Evolutionary conservation across 2,888 invertebrate species (phyloP).

Genomic region (Standfussiana lucernea): DNA sequence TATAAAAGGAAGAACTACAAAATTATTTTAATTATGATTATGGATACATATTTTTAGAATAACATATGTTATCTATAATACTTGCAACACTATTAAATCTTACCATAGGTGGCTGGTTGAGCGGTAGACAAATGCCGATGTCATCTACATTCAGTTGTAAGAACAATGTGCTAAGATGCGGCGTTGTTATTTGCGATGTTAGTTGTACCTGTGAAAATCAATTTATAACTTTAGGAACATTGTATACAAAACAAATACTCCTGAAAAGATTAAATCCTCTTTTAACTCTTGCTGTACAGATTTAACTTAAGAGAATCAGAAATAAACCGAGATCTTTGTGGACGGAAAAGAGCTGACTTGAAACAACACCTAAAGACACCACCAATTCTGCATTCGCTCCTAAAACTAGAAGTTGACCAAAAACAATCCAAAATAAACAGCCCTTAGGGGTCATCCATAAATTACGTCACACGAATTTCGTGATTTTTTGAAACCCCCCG

Average conservation of each 20-base stretch:
- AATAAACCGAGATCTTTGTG: background rate
- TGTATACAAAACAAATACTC: background rate
- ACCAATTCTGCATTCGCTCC: background rate
- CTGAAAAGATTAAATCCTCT: background rate
- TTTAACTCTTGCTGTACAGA: background rate
- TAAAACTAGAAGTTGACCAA: background rate
- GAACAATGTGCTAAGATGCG: constrained; percentile 96
- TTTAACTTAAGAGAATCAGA: background rate
- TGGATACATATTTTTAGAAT: background rate
- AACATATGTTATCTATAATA: background rate
- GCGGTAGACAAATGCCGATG: constrained; percentile 98
- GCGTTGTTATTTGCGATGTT: constrained; percentile 94
- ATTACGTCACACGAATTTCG: too few relatives aligned
- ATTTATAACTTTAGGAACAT: background rate
- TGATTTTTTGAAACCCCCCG: too few relatives aligned
- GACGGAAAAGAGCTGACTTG: background rate
- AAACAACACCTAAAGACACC: background rate
- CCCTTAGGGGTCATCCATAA: too few relatives aligned
- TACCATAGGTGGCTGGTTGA: constrained; percentile 95
- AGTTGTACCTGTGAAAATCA: constrained; percentile 91
- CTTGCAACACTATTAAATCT: constrained; percentile 40
- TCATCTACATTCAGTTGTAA: constrained; percentile 98
- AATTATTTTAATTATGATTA: too few relatives aligned
- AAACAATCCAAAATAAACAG: background rate
- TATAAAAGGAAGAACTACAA: too few relatives aligned